phyloP scores from a whole-genome alignment of 1,140 invertebrate species.

The Archivesica marissinica region DNA sequence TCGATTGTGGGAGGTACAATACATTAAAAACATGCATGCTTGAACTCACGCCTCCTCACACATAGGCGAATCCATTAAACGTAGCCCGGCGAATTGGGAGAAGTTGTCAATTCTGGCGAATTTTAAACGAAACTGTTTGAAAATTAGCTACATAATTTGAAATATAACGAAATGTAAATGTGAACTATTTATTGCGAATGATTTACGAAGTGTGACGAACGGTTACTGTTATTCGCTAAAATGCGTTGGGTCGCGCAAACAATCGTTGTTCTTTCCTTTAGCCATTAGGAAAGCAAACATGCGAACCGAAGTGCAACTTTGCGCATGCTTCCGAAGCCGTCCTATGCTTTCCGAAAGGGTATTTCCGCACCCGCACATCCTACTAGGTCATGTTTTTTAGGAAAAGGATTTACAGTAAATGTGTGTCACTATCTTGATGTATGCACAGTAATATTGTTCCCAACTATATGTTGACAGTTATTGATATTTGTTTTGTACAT shows the following conservation, averaged over 20 bases:
- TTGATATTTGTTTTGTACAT: constrained; percentile 13
- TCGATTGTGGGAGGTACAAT: too few species aligned
- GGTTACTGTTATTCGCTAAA: constrained; percentile 30
- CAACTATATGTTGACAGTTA: constrained; percentile 2
- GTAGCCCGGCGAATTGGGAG: constrained; percentile 33
- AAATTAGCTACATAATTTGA: background rate
- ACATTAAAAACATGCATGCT: too few species aligned
- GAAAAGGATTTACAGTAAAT: constrained; percentile 47
- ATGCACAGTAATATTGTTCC: constrained; percentile 10
- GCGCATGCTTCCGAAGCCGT: background rate
- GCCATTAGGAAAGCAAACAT: constrained; percentile 13
- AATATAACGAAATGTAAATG: constrained; percentile 18
- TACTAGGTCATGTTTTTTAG: background rate
- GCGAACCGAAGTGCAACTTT: too few species aligned
- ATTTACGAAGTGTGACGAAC: constrained; percentile 35
- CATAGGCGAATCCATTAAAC: constrained; percentile 36
- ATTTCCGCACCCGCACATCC: background rate
- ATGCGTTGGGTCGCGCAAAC: constrained; percentile 44
- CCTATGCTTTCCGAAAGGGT: background rate
- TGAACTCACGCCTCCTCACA: constrained; percentile 27
- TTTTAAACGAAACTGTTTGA: too few species aligned
- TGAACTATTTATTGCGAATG: constrained; percentile 11
- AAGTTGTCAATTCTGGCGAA: constrained; percentile 20
- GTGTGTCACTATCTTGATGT: constrained; percentile 17
- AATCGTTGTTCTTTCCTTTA: constrained; percentile 39